Conservation (phyloP, 2,113 vertebrate species). For the Globicephala melas region DNA sequence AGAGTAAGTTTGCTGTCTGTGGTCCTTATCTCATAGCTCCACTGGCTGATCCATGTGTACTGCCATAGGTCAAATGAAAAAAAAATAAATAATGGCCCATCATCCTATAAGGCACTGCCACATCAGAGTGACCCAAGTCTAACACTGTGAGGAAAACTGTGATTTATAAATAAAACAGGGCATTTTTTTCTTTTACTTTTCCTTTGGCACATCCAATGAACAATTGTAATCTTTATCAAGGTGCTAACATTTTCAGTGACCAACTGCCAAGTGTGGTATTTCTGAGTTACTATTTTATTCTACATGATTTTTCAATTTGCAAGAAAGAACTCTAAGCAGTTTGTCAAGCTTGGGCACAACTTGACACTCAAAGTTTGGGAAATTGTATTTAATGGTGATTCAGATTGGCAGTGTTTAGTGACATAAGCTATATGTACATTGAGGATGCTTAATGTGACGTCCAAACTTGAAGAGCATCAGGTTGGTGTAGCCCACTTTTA, state of each 20-base stretch:
- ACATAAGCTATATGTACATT: not conserved
- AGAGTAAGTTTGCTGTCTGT: not conserved
- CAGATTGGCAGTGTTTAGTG: not conserved
- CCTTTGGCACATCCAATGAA: not conserved
- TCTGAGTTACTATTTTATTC: not conserved
- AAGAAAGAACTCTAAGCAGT: not conserved
- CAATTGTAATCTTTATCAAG: not conserved
- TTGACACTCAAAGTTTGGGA: not conserved
- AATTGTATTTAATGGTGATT: not conserved
- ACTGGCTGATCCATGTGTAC: not conserved
- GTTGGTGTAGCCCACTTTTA: not conserved
- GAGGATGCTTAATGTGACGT: not conserved
- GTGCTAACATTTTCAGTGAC: conserved; percentile 45
- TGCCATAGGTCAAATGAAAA: not conserved
- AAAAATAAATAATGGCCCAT: not conserved
- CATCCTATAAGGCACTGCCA: not conserved
- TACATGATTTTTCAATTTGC: not conserved
- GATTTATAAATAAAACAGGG: conserved; percentile 33
- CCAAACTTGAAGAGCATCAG: not conserved
- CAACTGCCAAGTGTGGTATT: not conserved
- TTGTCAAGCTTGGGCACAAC: not conserved
- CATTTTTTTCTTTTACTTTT: not conserved
- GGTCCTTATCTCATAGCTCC: not conserved
- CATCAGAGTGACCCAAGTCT: not conserved
- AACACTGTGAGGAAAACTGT: conserved; percentile 51